Percentiles rank a stretch among this genome's conserved stretches.
Evolutionary conservation across 1,140 invertebrate species (phyloP).

Genomic region (Sinonovacula constricta): DNA sequence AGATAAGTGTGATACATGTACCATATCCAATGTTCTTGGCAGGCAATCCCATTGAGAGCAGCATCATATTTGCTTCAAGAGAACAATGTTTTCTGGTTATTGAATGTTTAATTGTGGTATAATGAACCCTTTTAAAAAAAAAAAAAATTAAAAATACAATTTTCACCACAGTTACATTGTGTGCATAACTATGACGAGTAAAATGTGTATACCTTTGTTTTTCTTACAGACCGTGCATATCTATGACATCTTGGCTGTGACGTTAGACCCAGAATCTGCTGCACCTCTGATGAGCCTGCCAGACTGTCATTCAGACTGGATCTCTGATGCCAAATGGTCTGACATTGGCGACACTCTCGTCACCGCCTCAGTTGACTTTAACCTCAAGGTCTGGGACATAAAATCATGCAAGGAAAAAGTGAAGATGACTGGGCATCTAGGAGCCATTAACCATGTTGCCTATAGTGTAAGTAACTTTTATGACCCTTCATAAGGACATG

Average conservation of each 20-base stretch:
- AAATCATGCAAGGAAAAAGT: conserved; percentile 66
- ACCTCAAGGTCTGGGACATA: conserved; percentile 73
- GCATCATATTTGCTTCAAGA: too few species aligned
- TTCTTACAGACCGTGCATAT: conserved; percentile 66
- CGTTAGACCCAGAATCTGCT: conserved; percentile 31
- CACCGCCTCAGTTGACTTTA: conserved; percentile 76
- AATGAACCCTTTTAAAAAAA: too few species aligned
- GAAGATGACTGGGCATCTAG: conserved; percentile 73
- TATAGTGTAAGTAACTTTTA: conserved; percentile 66
- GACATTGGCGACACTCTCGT: conserved; percentile 73
- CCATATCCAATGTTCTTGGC: too few species aligned
- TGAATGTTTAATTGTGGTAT: too few species aligned
- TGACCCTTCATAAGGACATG: too few species aligned
- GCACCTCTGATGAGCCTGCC: conserved; percentile 54
- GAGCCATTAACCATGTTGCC: conserved; percentile 70
- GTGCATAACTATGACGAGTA: too few species aligned
- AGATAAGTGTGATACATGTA: too few species aligned
- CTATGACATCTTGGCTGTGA: conserved; percentile 58
- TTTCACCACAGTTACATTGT: too few species aligned
- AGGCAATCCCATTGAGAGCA: too few species aligned
- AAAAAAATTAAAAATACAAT: too few species aligned
- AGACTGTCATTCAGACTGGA: conserved; percentile 77
- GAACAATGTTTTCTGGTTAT: too few species aligned
- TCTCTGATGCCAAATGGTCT: conserved; percentile 75
- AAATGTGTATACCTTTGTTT: too few species aligned